Evolutionary conservation across 2,888 invertebrate species (phyloP), one percentile per base, ranked within the genome.

Genomic region (Syritta pipiens): DNA sequence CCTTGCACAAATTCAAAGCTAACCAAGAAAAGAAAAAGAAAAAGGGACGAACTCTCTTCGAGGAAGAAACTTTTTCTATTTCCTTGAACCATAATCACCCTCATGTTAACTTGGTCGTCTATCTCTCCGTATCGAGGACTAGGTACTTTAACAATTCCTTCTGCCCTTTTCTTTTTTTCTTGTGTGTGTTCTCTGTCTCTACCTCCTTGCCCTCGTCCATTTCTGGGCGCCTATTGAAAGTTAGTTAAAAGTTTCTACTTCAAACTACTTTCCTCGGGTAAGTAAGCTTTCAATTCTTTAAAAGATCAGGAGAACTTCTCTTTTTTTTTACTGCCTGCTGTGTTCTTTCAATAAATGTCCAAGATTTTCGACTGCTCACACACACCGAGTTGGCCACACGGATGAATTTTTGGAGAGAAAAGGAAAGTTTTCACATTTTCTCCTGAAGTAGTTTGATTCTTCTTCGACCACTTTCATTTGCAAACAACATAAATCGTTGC

Each of bases 391-490:
- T 53, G n/a, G 9, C 5, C 24, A 10, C 37, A 12, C 9, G 4
- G 44, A 42, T 49, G 12, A n/a, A 14, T 37, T 26, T 51, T 30
- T 14, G 28, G 20, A 32, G 24, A 48, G 46, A 57, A 48, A 57
- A 19, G 37, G 44, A 53, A 65, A 65, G 65, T 67, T 55, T 71
- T 42, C 26, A 32, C 42, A 51, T 55, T 55, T 55, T 14, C 53
- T 32, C 20, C 51, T 37, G 22, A 40, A 71, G 62, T 62, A 71
- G 53, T 71, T 71, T 28, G 71, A 60, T 46, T 46, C 44, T 55
- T 26, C 53, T 53, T 48, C n/a, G 60, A 44, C 59, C 60, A 69
- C 48, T 62, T 71, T 48, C 46, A 55, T 71, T 71, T 71, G 48
- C 62, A 53, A 62, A 37, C 51, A 48, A 71, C 26, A 55, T 40